Conservation (phyloP, 2,888 invertebrate species). For the Cantharis nigra region DNA sequence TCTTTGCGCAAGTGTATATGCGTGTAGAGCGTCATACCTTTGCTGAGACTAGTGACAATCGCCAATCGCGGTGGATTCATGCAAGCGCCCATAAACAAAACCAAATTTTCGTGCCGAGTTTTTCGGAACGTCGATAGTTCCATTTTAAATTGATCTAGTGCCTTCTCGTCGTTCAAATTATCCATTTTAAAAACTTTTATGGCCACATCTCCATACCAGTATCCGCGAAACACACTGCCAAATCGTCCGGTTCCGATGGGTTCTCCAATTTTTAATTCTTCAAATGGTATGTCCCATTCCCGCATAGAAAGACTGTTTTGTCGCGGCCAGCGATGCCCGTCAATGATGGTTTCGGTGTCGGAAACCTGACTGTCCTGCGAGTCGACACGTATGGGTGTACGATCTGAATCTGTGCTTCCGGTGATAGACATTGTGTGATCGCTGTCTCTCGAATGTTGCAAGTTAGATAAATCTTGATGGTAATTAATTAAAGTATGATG, state of each 20-base stretch:
- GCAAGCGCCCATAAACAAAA: conserved; percentile 98
- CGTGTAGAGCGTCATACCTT: conserved; percentile 92
- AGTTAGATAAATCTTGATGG: conserved; percentile 58
- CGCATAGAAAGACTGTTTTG: conserved; percentile 87
- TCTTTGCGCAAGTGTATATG: conserved; percentile 91
- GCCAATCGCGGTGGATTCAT: conserved; percentile 97
- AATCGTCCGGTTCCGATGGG: conserved; percentile 90
- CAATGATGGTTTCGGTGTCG: conserved; percentile 63
- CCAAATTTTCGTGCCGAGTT: conserved; percentile 97
- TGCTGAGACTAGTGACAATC: conserved; percentile 96
- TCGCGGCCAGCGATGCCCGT: conserved; percentile 69
- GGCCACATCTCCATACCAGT: conserved; percentile 98
- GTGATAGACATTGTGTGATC: conserved; percentile 74
- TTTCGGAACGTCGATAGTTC: conserved; percentile 96
- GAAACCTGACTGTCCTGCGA: conserved; percentile 82
- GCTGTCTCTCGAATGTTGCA: conserved; percentile 70
- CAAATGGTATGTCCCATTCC: conserved; percentile 99
- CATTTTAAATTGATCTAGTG: conserved; percentile 91
- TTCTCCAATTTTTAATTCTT: conserved; percentile 86
- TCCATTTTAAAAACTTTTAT: conserved; percentile 94
- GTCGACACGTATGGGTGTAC: conserved; percentile 78
- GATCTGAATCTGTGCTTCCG: conserved; percentile 77
- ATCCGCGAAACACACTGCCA: conserved; percentile 91
- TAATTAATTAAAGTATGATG: conserved; percentile 13
- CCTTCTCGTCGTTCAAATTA: conserved; percentile 84